Conservation (phyloP, 2,113 vertebrate species). For the Oryzias celebensis region DNA sequence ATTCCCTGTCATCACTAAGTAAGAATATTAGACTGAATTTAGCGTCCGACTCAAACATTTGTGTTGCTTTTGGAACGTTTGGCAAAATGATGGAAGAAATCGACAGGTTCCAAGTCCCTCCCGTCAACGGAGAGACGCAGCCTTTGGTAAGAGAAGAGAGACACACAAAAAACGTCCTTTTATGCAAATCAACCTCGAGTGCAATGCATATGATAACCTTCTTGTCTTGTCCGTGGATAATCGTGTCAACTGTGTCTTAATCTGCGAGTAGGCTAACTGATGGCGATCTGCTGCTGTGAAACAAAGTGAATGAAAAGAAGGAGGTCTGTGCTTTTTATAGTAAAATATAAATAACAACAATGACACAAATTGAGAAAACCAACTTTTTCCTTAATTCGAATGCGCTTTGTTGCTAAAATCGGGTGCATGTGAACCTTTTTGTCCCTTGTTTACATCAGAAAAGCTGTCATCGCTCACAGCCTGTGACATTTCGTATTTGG, state of each 20-base stretch:
- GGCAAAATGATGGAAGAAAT: conserved; percentile 95
- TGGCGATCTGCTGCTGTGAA: conserved; percentile 19
- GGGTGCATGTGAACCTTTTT: conserved; percentile 15
- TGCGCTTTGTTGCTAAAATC: background rate
- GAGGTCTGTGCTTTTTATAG: background rate
- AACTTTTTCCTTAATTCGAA: background rate
- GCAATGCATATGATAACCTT: background rate
- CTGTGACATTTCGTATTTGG: conserved; percentile 36
- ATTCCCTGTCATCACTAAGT: conserved; percentile 26
- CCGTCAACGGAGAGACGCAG: conserved; percentile 90
- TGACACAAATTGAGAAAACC: background rate
- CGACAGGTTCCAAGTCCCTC: conserved; percentile 92
- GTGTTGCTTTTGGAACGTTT: conserved; percentile 28
- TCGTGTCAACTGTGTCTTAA: conserved; percentile 28
- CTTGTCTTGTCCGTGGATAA: conserved; percentile 1
- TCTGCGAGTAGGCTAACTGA: conserved; percentile 27
- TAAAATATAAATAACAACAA: background rate
- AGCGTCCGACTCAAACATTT: conserved; percentile 1
- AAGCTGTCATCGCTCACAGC: conserved; percentile 6
- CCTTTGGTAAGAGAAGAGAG: conserved; percentile 83
- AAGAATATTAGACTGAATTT: conserved; percentile 7
- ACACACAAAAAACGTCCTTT: conserved; percentile 23
- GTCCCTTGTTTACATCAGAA: conserved; percentile 37
- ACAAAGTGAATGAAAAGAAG: conserved; percentile 23
- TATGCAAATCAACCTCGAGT: conserved; percentile 8